Conservation (phyloP, 2,113 vertebrate species). For the Bombycilla garrulus region DNA sequence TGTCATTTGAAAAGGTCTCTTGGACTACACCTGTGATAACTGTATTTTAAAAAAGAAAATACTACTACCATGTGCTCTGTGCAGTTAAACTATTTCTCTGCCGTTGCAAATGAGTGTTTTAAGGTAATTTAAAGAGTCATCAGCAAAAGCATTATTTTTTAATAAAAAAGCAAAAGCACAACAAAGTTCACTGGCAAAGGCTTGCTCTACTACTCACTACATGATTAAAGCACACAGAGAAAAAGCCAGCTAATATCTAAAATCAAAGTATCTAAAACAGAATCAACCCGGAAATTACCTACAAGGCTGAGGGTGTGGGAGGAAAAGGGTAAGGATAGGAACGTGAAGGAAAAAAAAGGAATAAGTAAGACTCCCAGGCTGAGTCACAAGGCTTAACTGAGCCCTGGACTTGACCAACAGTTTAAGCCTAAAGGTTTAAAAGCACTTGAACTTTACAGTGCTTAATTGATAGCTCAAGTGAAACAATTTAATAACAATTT, state of each 20-base stretch:
- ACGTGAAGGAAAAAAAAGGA: background rate
- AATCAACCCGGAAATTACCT: background rate
- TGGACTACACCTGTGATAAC: background rate
- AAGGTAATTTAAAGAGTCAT: background rate
- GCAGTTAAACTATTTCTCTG: background rate
- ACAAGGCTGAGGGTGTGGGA: rapidly evolving
- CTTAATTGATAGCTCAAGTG: background rate
- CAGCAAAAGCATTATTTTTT: background rate
- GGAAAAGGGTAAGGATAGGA: background rate
- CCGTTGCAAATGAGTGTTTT: background rate
- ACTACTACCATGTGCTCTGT: background rate
- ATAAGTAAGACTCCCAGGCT: background rate
- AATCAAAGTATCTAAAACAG: background rate
- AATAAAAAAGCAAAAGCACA: rapidly evolving
- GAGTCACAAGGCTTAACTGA: background rate
- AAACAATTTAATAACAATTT: background rate
- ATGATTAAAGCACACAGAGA: background rate
- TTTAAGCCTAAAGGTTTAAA: background rate
- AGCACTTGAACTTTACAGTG: background rate
- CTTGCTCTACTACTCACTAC: background rate
- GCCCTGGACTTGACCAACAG: background rate
- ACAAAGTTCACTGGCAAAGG: background rate
- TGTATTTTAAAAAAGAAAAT: background rate
- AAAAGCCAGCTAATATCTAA: background rate
- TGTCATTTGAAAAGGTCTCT: background rate